phyloP scores from a whole-genome alignment of 2,797 vertebrate genomes.

The Pristis pectinata region DNA sequence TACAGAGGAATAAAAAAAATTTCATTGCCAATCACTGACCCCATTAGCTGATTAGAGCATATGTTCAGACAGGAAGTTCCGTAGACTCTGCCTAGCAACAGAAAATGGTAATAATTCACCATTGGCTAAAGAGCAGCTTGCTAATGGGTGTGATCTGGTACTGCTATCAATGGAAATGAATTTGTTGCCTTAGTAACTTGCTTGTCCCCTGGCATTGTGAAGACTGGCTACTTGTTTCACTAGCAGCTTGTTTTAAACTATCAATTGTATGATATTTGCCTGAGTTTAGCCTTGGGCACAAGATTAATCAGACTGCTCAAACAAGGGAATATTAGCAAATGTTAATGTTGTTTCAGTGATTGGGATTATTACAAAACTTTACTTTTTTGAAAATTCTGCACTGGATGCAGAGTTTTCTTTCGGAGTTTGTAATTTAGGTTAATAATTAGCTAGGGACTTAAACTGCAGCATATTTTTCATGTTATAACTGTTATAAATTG shows the following conservation, averaged over 20 bases:
- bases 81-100: conserved; percentile 21
- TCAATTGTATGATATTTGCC: neutral
- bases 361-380: neutral
- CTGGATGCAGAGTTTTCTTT: neutral
- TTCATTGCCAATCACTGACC: neutral
- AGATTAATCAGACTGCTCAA: neutral
- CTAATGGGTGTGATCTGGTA: conserved; percentile 30
- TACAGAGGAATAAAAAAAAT: neutral
- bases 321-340: neutral
- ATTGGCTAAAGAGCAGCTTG: conserved; percentile 18
- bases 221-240: conserved; percentile 43
- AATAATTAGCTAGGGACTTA: neutral
- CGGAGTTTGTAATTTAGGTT: conserved; percentile 11
- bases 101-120: conserved; percentile 36
- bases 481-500: neutral
- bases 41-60: neutral
- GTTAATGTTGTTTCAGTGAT: neutral
- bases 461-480: neutral
- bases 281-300: neutral
- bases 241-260: conserved; percentile 41
- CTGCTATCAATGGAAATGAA: conserved; percentile 52
- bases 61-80: neutral
- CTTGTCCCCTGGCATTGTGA: conserved; percentile 50
- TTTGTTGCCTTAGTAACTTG: conserved; percentile 59
- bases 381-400: neutral